Evolutionary conservation across 2,797 vertebrate species (phyloP).

Genomic region (Myripristis murdjan): DNA sequence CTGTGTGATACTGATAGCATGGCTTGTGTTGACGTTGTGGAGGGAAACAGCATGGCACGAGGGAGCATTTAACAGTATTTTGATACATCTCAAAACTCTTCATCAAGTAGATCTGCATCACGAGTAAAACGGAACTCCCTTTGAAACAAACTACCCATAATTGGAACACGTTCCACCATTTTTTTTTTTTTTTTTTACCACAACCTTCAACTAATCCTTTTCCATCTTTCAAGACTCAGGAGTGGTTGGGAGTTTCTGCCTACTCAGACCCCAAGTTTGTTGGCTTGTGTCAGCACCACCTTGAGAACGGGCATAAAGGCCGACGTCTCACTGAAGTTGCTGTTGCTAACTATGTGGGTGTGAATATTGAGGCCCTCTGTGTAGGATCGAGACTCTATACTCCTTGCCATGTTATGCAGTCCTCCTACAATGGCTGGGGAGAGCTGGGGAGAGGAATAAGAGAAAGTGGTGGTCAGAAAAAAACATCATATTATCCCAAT

Average conservation of each 20-base stretch:
- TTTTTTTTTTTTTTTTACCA: too few species aligned
- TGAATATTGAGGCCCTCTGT: slow-evolving; percentile 93
- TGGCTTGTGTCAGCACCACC: slow-evolving; percentile 97
- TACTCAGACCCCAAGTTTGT: slow-evolving; percentile 92
- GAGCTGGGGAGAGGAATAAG: slow-evolving; percentile 83
- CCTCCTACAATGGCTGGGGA: slow-evolving; percentile 93
- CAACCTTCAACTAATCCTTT: neutral
- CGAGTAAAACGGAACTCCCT: slow-evolving; percentile 29
- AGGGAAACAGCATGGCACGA: slow-evolving; percentile 56
- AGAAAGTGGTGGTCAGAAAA: neutral
- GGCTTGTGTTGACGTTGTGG: slow-evolving; percentile 72
- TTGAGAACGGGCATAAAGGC: slow-evolving; percentile 99
- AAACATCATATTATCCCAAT: neutral
- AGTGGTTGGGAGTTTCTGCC: neutral
- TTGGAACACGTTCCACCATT: neutral
- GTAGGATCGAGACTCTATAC: slow-evolving; percentile 92
- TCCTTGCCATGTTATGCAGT: slow-evolving; percentile 93
- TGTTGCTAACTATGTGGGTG: slow-evolving; percentile 97
- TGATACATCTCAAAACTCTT: slow-evolving; percentile 36
- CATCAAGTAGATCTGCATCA: slow-evolving; percentile 12
- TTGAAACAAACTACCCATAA: slow-evolving; percentile 13
- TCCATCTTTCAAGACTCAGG: slow-evolving; percentile 1
- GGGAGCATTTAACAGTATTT: slow-evolving; percentile 42
- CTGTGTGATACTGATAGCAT: slow-evolving; percentile 63
- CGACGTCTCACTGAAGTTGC: slow-evolving; percentile 99